Evolutionary conservation across 1,140 invertebrate species (phyloP), one percentile per base, ranked within the genome.

Genomic region (Sycophila sp.): DNA sequence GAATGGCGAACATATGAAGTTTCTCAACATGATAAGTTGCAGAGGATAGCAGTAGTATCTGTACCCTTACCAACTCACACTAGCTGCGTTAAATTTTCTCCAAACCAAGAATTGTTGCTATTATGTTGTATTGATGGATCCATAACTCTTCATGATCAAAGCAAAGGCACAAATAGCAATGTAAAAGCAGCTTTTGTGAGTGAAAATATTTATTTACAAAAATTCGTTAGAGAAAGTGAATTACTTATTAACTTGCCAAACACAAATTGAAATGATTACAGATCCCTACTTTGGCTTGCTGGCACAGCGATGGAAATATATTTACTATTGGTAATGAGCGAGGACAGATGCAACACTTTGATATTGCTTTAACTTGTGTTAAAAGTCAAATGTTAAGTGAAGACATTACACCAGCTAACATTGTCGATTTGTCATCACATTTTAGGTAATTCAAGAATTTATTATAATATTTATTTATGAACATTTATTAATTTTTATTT

Each of bases 291-390:
- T 84, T 91, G 67, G 89, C 91, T 47, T 87, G 88, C 30, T 94
- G 93, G 92, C 92, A 94, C 80, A 88, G 89, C 55, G 89, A 90
- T 75, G 92, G 91, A 34, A 89, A 89, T 47, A 77, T 94, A 71
- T 87, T 93, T 40, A 87, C 91, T 17, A 87, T 93, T 32, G 89
- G 89, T 11, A 94, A 94, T 82, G 90, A 92, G 71, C 86, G 89
- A 72, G 91, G 92, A 7, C 91, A 94, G 76, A 86, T 94, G 60
- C 93, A 94, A 86, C 92, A 92, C 81, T 94, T 92, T 82, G 93
- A 95, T 77, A 86, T 91, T 69, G 89, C 92, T 19, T 83, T 94
- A 59, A 88, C 89, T 22, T 89, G 89, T 58, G 84, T 94, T 53
- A 90, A 89, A 76, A 88, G 90, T 76, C 92, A 94, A 79, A 83